Evolutionary conservation across 2,797 vertebrate genomes (phyloP).

Genomic region (Nannoperca obscura): DNA sequence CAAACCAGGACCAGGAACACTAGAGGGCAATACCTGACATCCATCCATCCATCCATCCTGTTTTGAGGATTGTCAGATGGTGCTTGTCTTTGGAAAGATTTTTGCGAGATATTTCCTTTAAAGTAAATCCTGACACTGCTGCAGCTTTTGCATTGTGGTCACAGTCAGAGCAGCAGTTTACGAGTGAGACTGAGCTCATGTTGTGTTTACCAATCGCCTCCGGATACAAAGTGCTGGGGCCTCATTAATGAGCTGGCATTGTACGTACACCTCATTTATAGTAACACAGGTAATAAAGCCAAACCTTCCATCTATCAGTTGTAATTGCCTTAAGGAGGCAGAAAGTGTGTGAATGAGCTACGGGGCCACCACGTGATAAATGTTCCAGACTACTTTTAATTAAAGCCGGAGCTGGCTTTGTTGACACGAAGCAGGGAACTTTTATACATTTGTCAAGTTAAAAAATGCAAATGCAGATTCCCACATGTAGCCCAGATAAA

Average conservation of each 20-base stretch:
- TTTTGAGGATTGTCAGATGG: not conserved
- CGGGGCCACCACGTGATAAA: conserved; percentile 49
- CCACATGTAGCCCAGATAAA: not conserved
- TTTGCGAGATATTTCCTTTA: conserved; percentile 1
- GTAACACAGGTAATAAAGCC: conserved; percentile 72
- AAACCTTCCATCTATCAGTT: conserved; percentile 61
- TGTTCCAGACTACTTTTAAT: conserved; percentile 63
- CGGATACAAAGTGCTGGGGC: conserved; percentile 62
- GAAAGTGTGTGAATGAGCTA: conserved; percentile 62
- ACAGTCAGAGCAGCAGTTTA: conserved; percentile 58
- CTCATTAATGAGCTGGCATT: conserved; percentile 79
- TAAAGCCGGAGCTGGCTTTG: conserved; percentile 33
- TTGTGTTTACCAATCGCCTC: conserved; percentile 74
- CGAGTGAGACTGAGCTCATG: conserved; percentile 63
- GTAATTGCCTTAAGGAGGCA: conserved; percentile 59
- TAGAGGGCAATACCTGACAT: not conserved
- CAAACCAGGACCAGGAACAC: not conserved
- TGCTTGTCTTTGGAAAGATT: not conserved
- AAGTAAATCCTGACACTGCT: conserved; percentile 28
- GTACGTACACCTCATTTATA: conserved; percentile 70
- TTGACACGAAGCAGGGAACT: conserved; percentile 20
- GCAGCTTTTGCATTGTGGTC: conserved; percentile 46
- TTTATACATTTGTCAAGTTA: conserved; percentile 34
- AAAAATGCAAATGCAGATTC: conserved; percentile 5
- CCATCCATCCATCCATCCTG: conserved; percentile 12